Evolutionary conservation across 2,797 vertebrate genomes (phyloP).

Genomic region (Neosalanx taihuensis): DNA sequence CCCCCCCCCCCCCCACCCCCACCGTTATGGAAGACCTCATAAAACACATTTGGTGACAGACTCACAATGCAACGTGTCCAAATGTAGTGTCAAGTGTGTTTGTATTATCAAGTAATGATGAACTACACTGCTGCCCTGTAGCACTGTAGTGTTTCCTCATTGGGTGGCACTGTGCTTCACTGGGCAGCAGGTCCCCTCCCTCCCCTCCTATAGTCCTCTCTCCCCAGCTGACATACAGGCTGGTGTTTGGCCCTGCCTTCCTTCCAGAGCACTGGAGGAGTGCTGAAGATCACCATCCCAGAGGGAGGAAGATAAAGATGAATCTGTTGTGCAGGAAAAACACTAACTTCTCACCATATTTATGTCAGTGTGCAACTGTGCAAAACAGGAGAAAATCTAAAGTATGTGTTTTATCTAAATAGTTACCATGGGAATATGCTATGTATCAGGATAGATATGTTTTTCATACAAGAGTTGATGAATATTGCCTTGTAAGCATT

Average conservation of each 20-base stretch:
- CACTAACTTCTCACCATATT: conserved; percentile 19
- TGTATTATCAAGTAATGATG: background rate
- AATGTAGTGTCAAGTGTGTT: conserved; percentile 17
- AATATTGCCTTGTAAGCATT: conserved; percentile 1
- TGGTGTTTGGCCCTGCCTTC: too few relatives aligned
- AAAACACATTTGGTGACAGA: conserved; percentile 7
- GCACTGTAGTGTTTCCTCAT: too few relatives aligned
- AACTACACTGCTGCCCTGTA: too few relatives aligned
- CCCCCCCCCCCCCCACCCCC: too few relatives aligned
- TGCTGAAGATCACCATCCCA: too few relatives aligned
- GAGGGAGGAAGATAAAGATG: background rate
- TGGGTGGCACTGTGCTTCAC: too few relatives aligned
- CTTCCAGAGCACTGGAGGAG: too few relatives aligned
- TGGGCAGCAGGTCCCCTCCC: too few relatives aligned
- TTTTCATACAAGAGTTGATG: conserved; percentile 4
- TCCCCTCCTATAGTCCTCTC: too few relatives aligned
- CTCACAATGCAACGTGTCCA: conserved; percentile 11
- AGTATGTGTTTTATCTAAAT: conserved; percentile 6
- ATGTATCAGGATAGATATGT: conserved; percentile 12
- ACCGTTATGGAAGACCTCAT: conserved; percentile 34
- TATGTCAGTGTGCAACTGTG: conserved; percentile 41
- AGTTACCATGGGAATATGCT: conserved; percentile 7
- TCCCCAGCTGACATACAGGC: too few relatives aligned
- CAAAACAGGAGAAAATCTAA: conserved; percentile 20
- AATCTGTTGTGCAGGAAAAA: conserved; percentile 13